Conservation (phyloP, 1,140 invertebrate species). For the Diorhabda sublineata region DNA sequence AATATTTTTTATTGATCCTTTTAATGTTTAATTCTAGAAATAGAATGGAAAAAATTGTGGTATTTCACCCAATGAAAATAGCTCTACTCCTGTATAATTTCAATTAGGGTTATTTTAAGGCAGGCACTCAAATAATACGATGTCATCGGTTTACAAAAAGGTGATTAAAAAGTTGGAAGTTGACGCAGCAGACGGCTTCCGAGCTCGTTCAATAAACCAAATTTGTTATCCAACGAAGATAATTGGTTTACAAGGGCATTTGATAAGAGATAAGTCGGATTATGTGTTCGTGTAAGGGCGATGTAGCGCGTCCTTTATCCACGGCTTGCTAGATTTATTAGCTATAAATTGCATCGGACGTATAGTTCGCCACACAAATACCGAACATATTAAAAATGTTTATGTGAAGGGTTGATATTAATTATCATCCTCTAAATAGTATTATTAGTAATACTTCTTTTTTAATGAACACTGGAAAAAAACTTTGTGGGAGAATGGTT, state of each 20-base stretch:
- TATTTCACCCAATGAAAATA: too few relatives aligned
- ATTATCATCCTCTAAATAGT: not conserved
- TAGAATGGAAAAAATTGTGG: too few relatives aligned
- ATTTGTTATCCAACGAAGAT: conserved; percentile 22
- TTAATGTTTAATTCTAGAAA: too few relatives aligned
- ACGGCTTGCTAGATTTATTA: conserved; percentile 25
- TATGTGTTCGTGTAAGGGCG: conserved; percentile 18
- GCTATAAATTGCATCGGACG: conserved; percentile 29
- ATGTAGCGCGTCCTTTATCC: conserved; percentile 17
- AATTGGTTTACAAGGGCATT: conserved; percentile 26
- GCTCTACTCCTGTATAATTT: too few relatives aligned
- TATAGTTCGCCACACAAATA: not conserved
- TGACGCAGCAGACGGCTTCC: not conserved
- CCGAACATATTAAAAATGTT: not conserved
- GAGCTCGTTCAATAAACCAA: not conserved
- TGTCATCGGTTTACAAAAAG: not conserved
- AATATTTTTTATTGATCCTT: too few relatives aligned
- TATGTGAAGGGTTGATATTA: not conserved
- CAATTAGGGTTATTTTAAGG: not conserved
- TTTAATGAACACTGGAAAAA: not conserved
- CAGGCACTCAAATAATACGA: not conserved
- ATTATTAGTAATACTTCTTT: not conserved
- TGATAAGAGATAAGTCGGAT: conserved; percentile 29
- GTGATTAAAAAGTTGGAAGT: conserved; percentile 10
- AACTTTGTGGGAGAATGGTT: not conserved